Evolutionary conservation across 2,113 vertebrate species (phyloP).

Genomic region (Gavialis gangeticus): DNA sequence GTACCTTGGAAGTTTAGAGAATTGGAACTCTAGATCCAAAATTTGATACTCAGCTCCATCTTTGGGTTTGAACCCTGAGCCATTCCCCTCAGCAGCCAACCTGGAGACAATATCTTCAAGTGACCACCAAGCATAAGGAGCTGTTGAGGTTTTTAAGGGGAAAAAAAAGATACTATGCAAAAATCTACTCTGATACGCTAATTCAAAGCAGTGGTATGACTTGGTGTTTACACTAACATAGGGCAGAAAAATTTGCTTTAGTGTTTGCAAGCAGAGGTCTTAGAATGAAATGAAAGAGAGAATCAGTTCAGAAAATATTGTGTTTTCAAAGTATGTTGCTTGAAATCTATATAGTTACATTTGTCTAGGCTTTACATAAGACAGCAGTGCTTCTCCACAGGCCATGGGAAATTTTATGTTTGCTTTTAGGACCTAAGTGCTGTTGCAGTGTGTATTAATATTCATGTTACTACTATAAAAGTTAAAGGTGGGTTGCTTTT

Average conservation of each 20-base stretch:
- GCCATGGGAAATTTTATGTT: background rate
- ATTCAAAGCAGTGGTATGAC: background rate
- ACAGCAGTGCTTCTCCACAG: background rate
- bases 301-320: background rate
- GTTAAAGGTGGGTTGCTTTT: conserved; percentile 38
- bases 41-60: background rate
- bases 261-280: background rate
- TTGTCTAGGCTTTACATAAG: background rate
- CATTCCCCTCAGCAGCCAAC: background rate
- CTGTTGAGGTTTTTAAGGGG: background rate
- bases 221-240: background rate
- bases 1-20: background rate
- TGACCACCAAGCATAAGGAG: background rate
- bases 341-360: background rate
- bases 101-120: background rate
- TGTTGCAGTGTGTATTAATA: background rate
- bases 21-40: background rate
- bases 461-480: conserved; percentile 20
- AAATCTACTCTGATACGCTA: background rate
- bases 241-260: fast-evolving
- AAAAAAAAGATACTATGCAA: background rate
- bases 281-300: background rate
- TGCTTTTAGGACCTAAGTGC: background rate
- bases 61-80: background rate
- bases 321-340: background rate